These are phyloP conservation scores for Lethrus apterus DNA, from an alignment of 1,140 invertebrate genomes.

Conservation along the genomic window DNA sequence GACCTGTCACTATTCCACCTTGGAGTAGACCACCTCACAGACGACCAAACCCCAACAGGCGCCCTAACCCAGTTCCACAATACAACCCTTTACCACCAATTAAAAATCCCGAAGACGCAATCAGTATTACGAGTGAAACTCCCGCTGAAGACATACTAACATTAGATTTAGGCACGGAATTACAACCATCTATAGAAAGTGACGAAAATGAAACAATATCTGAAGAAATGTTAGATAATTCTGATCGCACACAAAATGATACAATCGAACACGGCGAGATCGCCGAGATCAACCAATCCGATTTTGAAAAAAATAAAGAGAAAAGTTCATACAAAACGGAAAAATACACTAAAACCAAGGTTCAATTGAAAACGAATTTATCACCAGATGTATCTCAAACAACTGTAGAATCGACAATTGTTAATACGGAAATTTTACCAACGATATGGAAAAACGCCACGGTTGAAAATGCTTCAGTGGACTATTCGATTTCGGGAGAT, in stretches of 20 bases:
- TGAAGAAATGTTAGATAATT: no score
- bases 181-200: constrained; percentile 21
- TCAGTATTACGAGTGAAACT: constrained; percentile 35
- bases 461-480: not conserved
- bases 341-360: constrained; percentile 21
- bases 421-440: constrained; percentile 2
- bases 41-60: constrained; percentile 37
- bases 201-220: constrained; percentile 12
- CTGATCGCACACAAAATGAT: no score
- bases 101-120: constrained; percentile 25
- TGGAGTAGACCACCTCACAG: constrained; percentile 50
- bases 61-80: constrained; percentile 44
- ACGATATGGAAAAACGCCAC: not conserved
- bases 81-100: constrained; percentile 47
- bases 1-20: constrained; percentile 47
- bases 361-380: no score
- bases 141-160: constrained; percentile 34
- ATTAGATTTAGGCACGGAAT: constrained; percentile 33
- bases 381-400: constrained; percentile 1
- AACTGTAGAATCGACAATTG: constrained; percentile 8
- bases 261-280: no score
- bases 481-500: constrained; percentile 16
- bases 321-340: constrained; percentile 31
- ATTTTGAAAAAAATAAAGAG: constrained; percentile 38
- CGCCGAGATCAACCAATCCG: no score